phyloP scores from a whole-genome alignment of 1,140 invertebrate genomes.

The Drosophila bocqueti region DNA sequence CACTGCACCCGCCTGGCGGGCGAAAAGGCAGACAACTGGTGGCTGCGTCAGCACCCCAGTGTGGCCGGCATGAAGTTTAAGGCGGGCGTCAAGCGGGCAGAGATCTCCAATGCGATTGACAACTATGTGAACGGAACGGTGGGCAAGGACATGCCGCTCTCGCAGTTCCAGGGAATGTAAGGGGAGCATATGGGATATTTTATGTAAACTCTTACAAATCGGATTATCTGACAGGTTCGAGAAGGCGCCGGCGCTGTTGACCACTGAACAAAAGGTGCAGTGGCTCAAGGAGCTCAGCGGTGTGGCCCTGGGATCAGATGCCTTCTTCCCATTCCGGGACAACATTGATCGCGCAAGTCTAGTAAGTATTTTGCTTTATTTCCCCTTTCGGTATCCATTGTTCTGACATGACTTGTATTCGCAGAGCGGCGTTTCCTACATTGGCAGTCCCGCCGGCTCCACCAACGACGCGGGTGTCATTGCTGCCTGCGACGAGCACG shows the following conservation, averaged over 20 bases:
- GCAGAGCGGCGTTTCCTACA: slow-evolving; percentile 97
- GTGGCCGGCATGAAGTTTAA: slow-evolving; percentile 95
- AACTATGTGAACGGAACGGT: slow-evolving; percentile 96
- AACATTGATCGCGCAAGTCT: slow-evolving; percentile 97
- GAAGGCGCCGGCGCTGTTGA: slow-evolving; percentile 89
- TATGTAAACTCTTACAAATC: not conserved
- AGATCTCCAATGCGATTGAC: slow-evolving; percentile 98
- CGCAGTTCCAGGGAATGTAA: slow-evolving; percentile 81
- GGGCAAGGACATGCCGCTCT: slow-evolving; percentile 88
- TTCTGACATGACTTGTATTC: slow-evolving; percentile 63
- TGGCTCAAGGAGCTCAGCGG: slow-evolving; percentile 93
- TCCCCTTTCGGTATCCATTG: not conserved
- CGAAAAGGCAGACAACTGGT: slow-evolving; percentile 99
- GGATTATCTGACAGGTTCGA: slow-evolving; percentile 87
- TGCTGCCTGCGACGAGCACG: slow-evolving; percentile 96
- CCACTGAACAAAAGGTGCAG: slow-evolving; percentile 89
- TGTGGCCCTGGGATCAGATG: slow-evolving; percentile 98
- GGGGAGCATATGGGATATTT: not conserved
- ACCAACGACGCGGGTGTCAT: slow-evolving; percentile 97
- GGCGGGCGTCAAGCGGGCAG: slow-evolving; percentile 94
- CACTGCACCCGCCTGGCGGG: slow-evolving; percentile 98
- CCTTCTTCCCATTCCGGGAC: slow-evolving; percentile 99
- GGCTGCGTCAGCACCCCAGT: slow-evolving; percentile 96
- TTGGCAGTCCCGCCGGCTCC: slow-evolving; percentile 96
- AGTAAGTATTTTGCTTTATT: slow-evolving; percentile 86